Evolutionary conservation across 2,888 invertebrate genomes (phyloP).

Genomic region (Acrobasis consociella): DNA sequence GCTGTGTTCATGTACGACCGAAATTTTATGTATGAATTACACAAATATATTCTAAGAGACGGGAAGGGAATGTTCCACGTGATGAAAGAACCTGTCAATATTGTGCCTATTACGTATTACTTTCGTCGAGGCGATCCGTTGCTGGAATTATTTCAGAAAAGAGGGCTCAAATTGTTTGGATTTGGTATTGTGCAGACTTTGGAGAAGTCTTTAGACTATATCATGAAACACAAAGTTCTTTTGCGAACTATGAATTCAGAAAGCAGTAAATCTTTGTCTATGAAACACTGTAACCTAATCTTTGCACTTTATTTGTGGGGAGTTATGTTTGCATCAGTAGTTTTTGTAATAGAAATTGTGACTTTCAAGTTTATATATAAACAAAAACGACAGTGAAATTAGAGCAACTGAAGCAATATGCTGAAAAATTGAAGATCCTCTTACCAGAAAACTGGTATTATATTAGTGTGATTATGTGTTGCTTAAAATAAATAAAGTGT

Average conservation of each 20-base stretch:
- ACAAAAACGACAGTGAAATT: neutral
- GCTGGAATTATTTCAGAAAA: neutral
- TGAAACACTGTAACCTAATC: constrained; percentile 5
- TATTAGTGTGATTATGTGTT: too few species aligned
- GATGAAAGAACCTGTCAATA: constrained; percentile 1
- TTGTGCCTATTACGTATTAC: constrained; percentile 9
- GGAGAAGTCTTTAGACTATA: neutral
- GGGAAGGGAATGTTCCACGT: constrained; percentile 1
- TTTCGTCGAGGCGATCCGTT: constrained; percentile 17
- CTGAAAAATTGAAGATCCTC: too few species aligned
- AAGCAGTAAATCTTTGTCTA: neutral
- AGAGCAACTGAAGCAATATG: too few species aligned
- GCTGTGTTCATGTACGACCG: constrained; percentile 12
- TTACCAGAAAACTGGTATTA: too few species aligned
- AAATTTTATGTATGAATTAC: neutral
- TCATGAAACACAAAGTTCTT: neutral
- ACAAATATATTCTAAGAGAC: neutral
- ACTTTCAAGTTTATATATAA: constrained; percentile 1
- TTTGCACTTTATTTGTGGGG: constrained; percentile 1
- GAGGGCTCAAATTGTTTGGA: neutral
- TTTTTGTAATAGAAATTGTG: constrained; percentile 2
- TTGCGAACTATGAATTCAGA: neutral
- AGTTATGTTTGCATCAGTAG: neutral
- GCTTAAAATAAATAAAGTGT: too few species aligned
- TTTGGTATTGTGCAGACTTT: neutral